Percentiles rank a stretch among this genome's conserved stretches.
phyloP scores from a whole-genome alignment of 2,797 vertebrate species.

The Knipowitschia caucasica region DNA sequence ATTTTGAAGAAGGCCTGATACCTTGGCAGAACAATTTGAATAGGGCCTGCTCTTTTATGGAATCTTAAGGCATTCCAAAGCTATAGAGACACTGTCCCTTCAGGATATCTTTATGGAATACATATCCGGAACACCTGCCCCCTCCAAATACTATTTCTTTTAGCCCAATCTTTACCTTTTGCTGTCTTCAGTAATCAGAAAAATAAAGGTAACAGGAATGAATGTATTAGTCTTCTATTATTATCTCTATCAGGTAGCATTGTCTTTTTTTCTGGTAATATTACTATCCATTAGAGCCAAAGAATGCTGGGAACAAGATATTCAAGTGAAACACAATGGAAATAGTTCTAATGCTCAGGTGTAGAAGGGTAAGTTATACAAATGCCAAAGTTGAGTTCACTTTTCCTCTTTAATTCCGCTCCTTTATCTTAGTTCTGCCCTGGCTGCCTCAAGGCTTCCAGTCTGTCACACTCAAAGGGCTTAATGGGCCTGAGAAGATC shows the following conservation, averaged over 20 bases:
- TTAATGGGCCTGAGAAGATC: constrained; percentile 78
- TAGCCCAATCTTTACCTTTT: no score
- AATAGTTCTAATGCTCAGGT: constrained; percentile 63
- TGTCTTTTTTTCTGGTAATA: not conserved
- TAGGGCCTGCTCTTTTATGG: no score
- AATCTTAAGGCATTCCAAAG: no score
- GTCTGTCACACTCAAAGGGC: constrained; percentile 68
- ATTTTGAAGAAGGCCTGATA: no score
- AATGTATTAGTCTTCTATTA: no score
- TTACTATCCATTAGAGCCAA: constrained; percentile 25
- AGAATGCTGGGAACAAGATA: constrained; percentile 59
- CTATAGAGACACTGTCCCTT: no score
- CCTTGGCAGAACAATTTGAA: no score
- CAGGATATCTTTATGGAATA: no score
- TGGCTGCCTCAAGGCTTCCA: constrained; percentile 64
- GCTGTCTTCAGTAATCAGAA: no score
- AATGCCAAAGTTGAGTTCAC: constrained; percentile 71
- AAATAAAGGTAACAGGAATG: no score
- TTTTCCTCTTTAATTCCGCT: constrained; percentile 67
- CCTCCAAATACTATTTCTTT: no score
- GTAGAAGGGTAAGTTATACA: constrained; percentile 72
- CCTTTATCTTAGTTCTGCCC: constrained; percentile 68
- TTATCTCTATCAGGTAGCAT: not conserved
- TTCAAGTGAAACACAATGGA: constrained; percentile 64
- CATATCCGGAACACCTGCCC: no score